These are phyloP conservation scores for Hyperoodon ampullatus DNA, from an alignment of 2,113 vertebrate genomes.

Conservation along the genomic window DNA sequence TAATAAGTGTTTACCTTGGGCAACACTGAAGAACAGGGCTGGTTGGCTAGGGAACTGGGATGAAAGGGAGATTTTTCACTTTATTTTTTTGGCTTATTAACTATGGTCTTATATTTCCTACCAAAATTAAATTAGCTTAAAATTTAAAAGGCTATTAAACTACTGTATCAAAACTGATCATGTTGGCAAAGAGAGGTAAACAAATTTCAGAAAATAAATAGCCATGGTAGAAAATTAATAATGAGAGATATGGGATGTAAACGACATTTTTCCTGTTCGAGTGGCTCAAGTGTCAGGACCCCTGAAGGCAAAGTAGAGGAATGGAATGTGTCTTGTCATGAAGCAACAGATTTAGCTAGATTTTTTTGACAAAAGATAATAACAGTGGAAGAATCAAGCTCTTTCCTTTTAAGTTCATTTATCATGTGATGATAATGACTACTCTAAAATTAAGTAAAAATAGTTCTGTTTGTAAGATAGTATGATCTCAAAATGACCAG, in stretches of 20 bases:
- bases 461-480: not conserved
- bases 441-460: slow-evolving; percentile 8
- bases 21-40: not conserved
- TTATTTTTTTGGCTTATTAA: not conserved
- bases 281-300: not conserved
- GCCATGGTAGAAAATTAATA: not conserved
- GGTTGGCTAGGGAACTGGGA: not conserved
- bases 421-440: not conserved
- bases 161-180: not conserved
- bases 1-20: not conserved
- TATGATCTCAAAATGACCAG: not conserved
- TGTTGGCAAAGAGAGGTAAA: not conserved
- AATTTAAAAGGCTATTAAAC: not conserved
- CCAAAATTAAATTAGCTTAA: not conserved
- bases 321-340: not conserved
- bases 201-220: not conserved
- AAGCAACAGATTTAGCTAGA: not conserved
- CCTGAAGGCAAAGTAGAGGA: not conserved
- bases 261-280: not conserved
- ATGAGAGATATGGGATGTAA: not conserved
- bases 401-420: slow-evolving; percentile 1
- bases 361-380: not conserved
- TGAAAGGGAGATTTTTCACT: not conserved
- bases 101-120: not conserved
- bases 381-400: not conserved